Evolutionary conservation across 2,113 vertebrate genomes (phyloP).

Genomic region (Bolborhynchus lineola): DNA sequence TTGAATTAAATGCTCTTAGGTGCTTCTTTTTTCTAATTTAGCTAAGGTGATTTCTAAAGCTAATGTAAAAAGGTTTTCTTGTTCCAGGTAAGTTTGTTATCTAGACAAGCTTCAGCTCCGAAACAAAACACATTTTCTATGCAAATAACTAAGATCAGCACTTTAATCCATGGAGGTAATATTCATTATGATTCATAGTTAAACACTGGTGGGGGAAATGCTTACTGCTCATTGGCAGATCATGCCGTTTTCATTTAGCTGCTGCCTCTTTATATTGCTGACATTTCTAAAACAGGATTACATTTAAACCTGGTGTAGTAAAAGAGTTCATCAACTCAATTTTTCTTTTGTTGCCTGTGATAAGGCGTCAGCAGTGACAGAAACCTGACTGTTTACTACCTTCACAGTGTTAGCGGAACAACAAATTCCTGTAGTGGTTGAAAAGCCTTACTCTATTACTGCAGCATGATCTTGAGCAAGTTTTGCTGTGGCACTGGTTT

Average conservation of each 20-base stretch:
- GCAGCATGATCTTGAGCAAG: background rate
- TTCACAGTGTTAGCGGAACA: background rate
- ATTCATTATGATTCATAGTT: background rate
- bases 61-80: background rate
- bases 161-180: background rate
- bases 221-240: background rate
- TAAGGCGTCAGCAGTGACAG: background rate
- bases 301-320: background rate
- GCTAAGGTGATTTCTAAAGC: background rate
- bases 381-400: background rate
- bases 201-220: background rate
- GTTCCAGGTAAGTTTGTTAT: background rate
- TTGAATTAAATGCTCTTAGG: background rate
- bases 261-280: background rate
- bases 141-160: background rate
- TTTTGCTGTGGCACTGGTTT: background rate
- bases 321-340: background rate
- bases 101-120: background rate
- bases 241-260: background rate
- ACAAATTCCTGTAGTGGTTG: background rate
- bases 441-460: background rate
- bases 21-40: background rate
- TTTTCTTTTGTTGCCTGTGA: background rate
- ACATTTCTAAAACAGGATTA: background rate
- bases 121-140: background rate